Evolutionary conservation across 2,797 vertebrate genomes (phyloP).

Genomic region (Momotus momota): DNA sequence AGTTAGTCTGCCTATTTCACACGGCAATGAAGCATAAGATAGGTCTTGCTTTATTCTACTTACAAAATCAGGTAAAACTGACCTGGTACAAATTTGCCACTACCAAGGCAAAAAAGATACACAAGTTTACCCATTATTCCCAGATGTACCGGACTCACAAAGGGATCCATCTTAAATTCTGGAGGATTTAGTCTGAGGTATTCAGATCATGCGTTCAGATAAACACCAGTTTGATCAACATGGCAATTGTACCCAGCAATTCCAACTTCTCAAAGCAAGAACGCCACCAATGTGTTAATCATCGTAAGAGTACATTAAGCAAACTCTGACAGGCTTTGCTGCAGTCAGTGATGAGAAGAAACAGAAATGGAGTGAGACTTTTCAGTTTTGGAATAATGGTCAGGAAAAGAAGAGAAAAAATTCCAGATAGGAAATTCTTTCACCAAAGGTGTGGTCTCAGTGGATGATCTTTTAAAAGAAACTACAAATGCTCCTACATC

Average conservation of each 20-base stretch:
- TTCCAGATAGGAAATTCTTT: not conserved
- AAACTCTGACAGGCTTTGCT: not conserved
- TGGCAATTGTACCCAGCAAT: not conserved
- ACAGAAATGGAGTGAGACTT: not conserved
- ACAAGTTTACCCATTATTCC: not conserved
- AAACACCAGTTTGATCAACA: not conserved
- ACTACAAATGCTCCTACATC: not conserved
- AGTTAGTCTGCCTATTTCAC: not conserved
- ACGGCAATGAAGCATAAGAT: fast-evolving
- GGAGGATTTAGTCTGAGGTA: not conserved
- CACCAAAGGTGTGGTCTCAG: not conserved
- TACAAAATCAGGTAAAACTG: not conserved
- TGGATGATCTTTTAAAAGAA: not conserved
- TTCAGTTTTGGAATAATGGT: not conserved
- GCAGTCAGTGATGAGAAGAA: not conserved
- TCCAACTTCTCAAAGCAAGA: not conserved
- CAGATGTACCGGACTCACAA: fast-evolving
- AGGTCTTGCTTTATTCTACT: not conserved
- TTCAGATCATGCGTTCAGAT: not conserved
- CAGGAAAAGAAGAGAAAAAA: not conserved
- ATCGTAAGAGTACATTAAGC: not conserved
- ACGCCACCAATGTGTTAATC: not conserved
- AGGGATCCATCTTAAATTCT: not conserved
- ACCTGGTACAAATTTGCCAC: fast-evolving
- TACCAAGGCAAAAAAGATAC: not conserved